phyloP scores from a whole-genome alignment of 1,140 invertebrate species.

The Calephelis virginiensis region DNA sequence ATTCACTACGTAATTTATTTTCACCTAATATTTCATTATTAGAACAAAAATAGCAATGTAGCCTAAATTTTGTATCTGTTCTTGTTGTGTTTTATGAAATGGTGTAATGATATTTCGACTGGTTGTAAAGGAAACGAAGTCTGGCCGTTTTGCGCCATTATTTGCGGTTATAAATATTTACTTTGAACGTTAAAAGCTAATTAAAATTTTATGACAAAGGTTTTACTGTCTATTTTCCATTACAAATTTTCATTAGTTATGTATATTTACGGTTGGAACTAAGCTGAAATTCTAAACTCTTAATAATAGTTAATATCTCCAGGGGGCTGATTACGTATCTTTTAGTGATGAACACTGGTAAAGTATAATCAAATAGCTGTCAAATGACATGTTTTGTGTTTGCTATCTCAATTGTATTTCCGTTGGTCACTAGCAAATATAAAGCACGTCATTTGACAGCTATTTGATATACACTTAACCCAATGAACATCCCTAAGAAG shows the following conservation, averaged over 20 bases:
- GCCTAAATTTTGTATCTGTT: background rate
- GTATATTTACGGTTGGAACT: background rate
- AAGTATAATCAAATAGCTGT: no score
- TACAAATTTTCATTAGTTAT: background rate
- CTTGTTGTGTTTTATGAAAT: conserved; percentile 14
- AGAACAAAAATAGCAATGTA: conserved; percentile 29
- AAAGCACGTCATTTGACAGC: no score
- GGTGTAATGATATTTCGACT: conserved; percentile 38
- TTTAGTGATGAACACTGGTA: no score
- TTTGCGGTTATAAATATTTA: conserved; percentile 51
- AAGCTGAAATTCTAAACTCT: no score
- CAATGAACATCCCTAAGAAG: no score
- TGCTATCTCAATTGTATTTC: no score
- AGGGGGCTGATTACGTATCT: no score
- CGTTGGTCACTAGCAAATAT: no score
- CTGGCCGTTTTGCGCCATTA: conserved; percentile 50
- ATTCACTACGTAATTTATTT: conserved; percentile 28
- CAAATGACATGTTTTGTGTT: no score
- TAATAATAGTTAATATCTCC: no score
- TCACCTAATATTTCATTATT: background rate
- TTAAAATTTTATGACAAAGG: conserved; percentile 40
- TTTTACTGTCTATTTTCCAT: conserved; percentile 26
- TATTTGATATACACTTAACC: no score
- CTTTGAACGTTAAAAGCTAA: conserved; percentile 48
- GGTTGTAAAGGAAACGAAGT: conserved; percentile 54